phyloP scores from a whole-genome alignment of 2,888 invertebrate species.

The Drosophila algonquin region DNA sequence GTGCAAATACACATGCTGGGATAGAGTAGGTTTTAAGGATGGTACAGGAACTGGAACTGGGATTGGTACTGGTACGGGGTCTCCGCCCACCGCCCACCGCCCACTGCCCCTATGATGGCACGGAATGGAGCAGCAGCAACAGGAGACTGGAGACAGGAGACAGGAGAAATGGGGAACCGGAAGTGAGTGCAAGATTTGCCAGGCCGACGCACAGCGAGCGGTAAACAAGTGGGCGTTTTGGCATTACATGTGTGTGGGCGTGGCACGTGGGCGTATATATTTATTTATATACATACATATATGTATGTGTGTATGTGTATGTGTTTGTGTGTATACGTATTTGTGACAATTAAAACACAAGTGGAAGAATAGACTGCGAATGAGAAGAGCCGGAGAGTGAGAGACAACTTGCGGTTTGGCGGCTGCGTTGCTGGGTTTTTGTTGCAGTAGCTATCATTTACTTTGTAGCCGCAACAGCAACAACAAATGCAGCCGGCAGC shows the following conservation, averaged over 20 bases:
- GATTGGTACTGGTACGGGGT: too few species aligned
- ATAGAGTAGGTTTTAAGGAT: too few species aligned
- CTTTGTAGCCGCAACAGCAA: slow-evolving; percentile 20
- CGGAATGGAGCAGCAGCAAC: background rate
- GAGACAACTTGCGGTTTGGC: slow-evolving; percentile 35
- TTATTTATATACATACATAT: background rate
- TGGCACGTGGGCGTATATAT: slow-evolving; percentile 6
- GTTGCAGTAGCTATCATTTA: slow-evolving; percentile 36
- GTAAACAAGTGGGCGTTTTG: slow-evolving; percentile 57
- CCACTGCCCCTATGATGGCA: slow-evolving; percentile 2
- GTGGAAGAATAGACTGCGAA: background rate
- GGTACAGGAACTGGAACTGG: too few species aligned
- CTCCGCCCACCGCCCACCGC: background rate
- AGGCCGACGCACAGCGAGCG: slow-evolving; percentile 52
- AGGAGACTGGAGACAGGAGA: background rate
- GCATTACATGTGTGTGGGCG: slow-evolving; percentile 39
- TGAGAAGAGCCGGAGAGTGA: slow-evolving; percentile 1
- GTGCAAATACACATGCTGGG: slow-evolving; percentile 54
- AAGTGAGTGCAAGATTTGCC: background rate
- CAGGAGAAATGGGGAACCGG: background rate
- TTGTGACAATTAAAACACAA: slow-evolving; percentile 46
- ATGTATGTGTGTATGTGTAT: background rate
- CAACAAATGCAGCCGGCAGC: background rate
- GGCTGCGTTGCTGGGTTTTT: slow-evolving; percentile 16
- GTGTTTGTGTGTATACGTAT: slow-evolving; percentile 22